Percentiles rank a stretch among this genome's conserved stretches.
These are phyloP conservation scores for Onychorhynchus coronatus DNA, from an alignment of 2,113 vertebrate species.

Conservation along the genomic window DNA sequence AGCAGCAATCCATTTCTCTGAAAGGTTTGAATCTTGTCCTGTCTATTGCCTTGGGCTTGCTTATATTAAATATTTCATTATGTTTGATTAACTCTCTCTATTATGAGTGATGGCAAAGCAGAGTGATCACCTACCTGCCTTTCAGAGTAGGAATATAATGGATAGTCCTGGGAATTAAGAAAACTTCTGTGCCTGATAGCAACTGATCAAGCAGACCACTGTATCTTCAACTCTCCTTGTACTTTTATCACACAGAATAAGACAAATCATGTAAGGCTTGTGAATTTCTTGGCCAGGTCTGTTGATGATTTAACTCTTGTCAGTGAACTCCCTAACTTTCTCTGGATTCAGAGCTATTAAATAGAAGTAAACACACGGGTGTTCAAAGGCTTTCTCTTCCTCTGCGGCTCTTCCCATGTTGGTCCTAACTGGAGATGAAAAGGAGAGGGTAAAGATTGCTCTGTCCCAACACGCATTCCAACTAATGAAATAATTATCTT, in stretches of 20 bases:
- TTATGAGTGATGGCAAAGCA: background rate
- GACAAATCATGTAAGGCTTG: background rate
- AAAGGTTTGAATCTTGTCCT: background rate
- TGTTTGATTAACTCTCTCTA: background rate
- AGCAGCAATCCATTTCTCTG: background rate
- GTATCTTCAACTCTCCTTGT: background rate
- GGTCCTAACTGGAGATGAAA: constrained; percentile 46
- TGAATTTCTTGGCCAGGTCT: background rate
- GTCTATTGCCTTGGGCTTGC: background rate
- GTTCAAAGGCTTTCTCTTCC: constrained; percentile 54
- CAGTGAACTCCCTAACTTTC: background rate
- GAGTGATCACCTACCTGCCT: background rate
- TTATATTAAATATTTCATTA: background rate
- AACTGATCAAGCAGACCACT: background rate
- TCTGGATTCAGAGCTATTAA: background rate
- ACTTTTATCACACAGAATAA: background rate
- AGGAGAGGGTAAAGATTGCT: constrained; percentile 30
- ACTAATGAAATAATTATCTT: constrained; percentile 55
- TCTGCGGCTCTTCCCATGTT: background rate
- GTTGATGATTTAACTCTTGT: background rate
- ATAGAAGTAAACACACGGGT: background rate
- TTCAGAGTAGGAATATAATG: background rate
- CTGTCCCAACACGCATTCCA: constrained; percentile 13
- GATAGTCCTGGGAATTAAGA: background rate
- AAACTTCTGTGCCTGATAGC: background rate